Evolutionary conservation across 2,113 vertebrate species (phyloP), one percentile per base, ranked within the genome.

Genomic region (Tretioscincus oriximinensis): DNA sequence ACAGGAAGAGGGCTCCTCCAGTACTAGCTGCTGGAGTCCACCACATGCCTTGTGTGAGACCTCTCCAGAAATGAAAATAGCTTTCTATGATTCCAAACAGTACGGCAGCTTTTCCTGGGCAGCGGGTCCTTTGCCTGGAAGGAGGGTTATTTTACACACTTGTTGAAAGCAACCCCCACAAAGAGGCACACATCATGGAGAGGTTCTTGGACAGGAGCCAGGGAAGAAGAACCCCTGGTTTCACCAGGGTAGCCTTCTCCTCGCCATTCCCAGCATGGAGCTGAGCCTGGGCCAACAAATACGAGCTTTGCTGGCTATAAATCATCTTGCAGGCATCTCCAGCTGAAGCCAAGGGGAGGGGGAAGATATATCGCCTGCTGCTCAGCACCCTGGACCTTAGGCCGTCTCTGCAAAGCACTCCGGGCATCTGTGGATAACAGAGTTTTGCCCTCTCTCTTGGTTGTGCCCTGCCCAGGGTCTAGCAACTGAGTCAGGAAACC

Each of bases 211-310:
- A 26, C 2, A 5, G 20, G 35, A 58, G 51, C 63, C 84, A 70
- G n/a, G 0, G 24, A 18, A 16, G 24, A 29, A 82, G 45, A 20
- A 75, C 29, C 31, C 5, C 7, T 11, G 9, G 45, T 20, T 18
- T n/a, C 73, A 24, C 28, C 65, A 26, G 51, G 72, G 29, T 26
- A 3, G 66, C 65, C 49, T 22, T 5, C 63, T 64, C n/a, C 29
- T 60, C 70, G 58, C 70, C 58, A 29, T 63, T 28, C 80, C 24
- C 75, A 63, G 78, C 74, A 58, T 16, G 69, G 31, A 64, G 76
- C 81, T 20, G 72, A 71, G 51, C 28, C 5, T 2, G 51, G 72
- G 76, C 76, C 81, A 82, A 66, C 58, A 7, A 24, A 20, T 51
- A 45, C 9, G 18, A 68, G 45, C 61, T 58, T 74, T 29, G 64